Evolutionary conservation across 2,113 vertebrate species (phyloP).

Genomic region (Cheirogaleus medius): DNA sequence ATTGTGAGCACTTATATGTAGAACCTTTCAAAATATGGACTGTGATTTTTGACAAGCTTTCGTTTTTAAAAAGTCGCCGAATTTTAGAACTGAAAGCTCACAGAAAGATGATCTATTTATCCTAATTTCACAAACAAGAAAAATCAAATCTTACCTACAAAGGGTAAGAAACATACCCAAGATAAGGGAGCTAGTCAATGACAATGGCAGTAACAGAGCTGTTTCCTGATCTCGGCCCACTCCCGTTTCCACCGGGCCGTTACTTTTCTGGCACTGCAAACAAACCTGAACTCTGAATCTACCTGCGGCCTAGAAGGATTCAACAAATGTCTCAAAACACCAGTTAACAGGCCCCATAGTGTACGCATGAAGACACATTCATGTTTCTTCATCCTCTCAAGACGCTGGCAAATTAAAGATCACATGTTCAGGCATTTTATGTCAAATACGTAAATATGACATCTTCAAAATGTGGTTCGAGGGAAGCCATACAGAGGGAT

Average conservation of each 20-base stretch:
- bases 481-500: background rate
- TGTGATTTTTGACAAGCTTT: background rate
- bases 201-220: background rate
- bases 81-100: conserved; percentile 24
- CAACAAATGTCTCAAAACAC: background rate
- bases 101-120: background rate
- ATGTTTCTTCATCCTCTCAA: background rate
- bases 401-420: background rate
- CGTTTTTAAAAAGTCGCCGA: background rate
- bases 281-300: conserved; percentile 52
- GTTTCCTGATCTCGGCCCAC: conserved; percentile 26
- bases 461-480: conserved; percentile 19
- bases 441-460: background rate
- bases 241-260: conserved; percentile 23
- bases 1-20: background rate
- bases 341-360: background rate
- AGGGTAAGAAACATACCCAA: background rate
- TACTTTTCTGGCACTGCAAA: conserved; percentile 52
- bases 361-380: background rate
- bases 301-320: conserved; percentile 20
- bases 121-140: conserved; percentile 28
- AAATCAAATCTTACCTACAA: background rate
- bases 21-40: background rate
- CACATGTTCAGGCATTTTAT: background rate
- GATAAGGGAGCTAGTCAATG: background rate